A percentile compares a stretch with the other conserved stretches of the same genome.
Evolutionary conservation across 1,140 invertebrate species (phyloP).

Genomic region (Alviniconcha marisindica): DNA sequence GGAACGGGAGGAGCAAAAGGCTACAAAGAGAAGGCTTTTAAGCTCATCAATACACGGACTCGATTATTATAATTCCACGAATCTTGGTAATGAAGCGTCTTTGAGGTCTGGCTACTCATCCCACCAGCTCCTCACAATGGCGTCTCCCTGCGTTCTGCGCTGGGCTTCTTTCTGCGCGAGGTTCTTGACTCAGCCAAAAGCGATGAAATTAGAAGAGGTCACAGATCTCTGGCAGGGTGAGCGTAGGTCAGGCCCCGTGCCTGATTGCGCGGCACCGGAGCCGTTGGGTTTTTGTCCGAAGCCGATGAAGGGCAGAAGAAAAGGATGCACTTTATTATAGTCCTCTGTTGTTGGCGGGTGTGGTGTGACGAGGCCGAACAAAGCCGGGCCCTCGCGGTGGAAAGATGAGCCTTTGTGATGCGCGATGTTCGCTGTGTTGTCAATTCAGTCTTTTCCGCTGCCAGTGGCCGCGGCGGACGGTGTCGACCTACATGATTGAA

Average conservation of each 20-base stretch:
- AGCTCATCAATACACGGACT: slow-evolving; percentile 24
- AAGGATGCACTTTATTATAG: slow-evolving; percentile 15
- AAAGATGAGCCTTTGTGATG: no score
- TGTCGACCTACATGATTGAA: no score
- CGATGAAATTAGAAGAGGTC: slow-evolving; percentile 28
- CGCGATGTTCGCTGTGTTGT: no score
- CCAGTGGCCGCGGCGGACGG: no score
- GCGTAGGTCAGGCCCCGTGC: not conserved
- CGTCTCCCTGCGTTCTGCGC: not conserved
- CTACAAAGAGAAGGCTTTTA: slow-evolving; percentile 22
- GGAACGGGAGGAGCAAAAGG: not conserved
- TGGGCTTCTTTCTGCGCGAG: no score
- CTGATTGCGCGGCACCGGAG: slow-evolving; percentile 19
- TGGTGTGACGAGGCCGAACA: not conserved
- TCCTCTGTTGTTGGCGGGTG: not conserved
- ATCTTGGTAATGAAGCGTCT: slow-evolving; percentile 29
- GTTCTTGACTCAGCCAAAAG: not conserved
- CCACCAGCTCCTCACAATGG: slow-evolving; percentile 6
- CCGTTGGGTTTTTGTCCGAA: not conserved
- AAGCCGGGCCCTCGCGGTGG: no score
- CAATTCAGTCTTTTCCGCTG: no score
- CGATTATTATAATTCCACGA: slow-evolving; percentile 30
- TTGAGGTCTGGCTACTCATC: slow-evolving; percentile 11
- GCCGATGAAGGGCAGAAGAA: not conserved
- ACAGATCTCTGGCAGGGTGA: not conserved